Base-by-base conservation (phyloP, 2,797 vertebrate species). In the Phaenicophaeus curvirostris region DNA sequence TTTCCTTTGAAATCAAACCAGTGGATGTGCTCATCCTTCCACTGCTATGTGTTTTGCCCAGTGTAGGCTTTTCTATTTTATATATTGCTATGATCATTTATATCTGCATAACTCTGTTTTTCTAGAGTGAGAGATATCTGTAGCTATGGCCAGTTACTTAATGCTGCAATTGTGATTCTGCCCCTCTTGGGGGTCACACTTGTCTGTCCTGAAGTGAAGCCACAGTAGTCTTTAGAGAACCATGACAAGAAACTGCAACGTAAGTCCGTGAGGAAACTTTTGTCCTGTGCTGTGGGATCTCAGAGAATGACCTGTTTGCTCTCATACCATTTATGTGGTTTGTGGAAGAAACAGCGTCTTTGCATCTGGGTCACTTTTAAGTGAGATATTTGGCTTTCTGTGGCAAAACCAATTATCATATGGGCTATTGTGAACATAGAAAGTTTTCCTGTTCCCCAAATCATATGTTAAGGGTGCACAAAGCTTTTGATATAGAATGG, bases 1-100 rank as follows among this genome's bases (percentile, higher is more conserved):
- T 93, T 94, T 82, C 23, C 58, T 96, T 83, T 87, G 84, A 80
- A 90, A 92, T 48, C 8, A 33, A 77, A 63, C 19, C 25, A 58
- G 14, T 27, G 42, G 20, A 53, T 77, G 16, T 76, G 33, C 41
- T 65, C 13, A 9, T 50, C 8, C 9, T 73, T 57, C 37, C 6
- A 1, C 65, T 68, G 28, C 53, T 57, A 3, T 11, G 4, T 63
- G 53, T 83, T 81, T 95, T 92, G 66, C 31, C 91, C 28, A 81
- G 67, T 59, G 31, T 35, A 61, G 31, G 12, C 6, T 67, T 87
- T 89, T 85, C 55, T 61, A 5, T 51, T 78, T 86, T 68, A 55
- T 50, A 4, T 67, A 61, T 55, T 59, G 28, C 20, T 82, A 12
- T 78, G 46, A 44, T 42, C 25, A 51, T 76, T 87, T 86, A 15